Evolutionary conservation across 1,140 invertebrate genomes (phyloP).

Genomic region (Mizuhopecten yessoensis): DNA sequence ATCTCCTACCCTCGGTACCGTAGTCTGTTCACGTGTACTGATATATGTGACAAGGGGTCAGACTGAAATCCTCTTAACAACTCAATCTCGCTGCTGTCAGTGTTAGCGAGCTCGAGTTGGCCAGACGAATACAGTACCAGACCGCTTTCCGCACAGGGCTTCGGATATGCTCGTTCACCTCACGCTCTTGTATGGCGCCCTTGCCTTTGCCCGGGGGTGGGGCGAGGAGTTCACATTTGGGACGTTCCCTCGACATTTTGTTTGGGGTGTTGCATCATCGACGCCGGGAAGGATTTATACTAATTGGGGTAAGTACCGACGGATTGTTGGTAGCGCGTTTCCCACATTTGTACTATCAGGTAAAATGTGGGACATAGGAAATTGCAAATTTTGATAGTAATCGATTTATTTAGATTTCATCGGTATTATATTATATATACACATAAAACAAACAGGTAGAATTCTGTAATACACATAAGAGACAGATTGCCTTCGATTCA

Average conservation of each 20-base stretch:
- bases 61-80: background rate
- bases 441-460: no score
- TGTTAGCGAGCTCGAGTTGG: background rate
- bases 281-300: background rate
- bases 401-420: no score
- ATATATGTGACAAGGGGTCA: no score
- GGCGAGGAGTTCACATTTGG: conserved; percentile 69
- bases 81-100: background rate
- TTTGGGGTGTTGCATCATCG: conserved; percentile 82
- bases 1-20: background rate
- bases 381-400: no score
- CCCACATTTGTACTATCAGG: no score
- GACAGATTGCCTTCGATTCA: no score
- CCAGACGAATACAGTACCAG: background rate
- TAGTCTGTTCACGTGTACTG: background rate
- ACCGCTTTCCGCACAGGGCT: conserved; percentile 41
- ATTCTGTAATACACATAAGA: no score
- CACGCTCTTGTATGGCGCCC: conserved; percentile 55
- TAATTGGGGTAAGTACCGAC: no score
- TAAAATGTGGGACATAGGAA: no score
- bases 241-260: conserved; percentile 81
- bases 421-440: no score
- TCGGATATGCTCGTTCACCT: conserved; percentile 52
- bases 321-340: no score
- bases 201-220: conserved; percentile 43